A percentile compares a stretch with the other conserved stretches of the same genome.
Conservation (phyloP, 1,140 invertebrate genomes). For the Argopecten irradians region DNA sequence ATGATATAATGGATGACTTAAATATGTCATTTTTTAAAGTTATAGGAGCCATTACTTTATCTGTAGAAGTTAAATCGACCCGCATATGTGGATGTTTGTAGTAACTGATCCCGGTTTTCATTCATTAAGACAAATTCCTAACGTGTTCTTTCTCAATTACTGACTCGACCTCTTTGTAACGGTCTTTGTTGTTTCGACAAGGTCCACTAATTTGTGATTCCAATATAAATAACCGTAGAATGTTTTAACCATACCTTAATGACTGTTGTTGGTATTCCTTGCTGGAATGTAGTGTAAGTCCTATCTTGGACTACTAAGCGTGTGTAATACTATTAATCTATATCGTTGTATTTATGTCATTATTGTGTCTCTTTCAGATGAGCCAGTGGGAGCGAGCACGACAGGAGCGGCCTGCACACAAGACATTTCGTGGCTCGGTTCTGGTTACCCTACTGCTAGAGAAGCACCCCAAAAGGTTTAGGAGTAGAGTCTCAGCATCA, state of each 20-base stretch:
- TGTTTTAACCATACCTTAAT: background rate
- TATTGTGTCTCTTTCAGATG: conserved; percentile 1
- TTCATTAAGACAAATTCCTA: background rate
- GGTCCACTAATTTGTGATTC: background rate
- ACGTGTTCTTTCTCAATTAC: background rate
- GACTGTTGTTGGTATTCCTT: background rate
- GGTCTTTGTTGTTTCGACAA: conserved; percentile 13
- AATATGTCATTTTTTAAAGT: background rate
- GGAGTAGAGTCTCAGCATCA: conserved; percentile 61
- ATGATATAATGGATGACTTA: background rate
- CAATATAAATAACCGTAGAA: background rate
- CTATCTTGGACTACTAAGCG: background rate
- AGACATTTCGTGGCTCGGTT: conserved; percentile 68
- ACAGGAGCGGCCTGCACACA: conserved; percentile 38
- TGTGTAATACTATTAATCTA: background rate
- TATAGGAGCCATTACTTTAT: background rate
- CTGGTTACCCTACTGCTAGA: conserved; percentile 67
- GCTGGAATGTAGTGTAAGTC: background rate
- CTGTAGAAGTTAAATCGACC: background rate
- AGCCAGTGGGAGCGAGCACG: background rate
- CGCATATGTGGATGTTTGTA: background rate
- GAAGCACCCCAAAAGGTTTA: conserved; percentile 60
- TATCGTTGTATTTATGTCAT: background rate
- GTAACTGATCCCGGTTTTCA: conserved; percentile 1
- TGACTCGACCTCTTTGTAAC: background rate